These are phyloP conservation scores for Cryptotis parvus DNA, from an alignment of 2,113 vertebrate species.

Conservation along the genomic window DNA sequence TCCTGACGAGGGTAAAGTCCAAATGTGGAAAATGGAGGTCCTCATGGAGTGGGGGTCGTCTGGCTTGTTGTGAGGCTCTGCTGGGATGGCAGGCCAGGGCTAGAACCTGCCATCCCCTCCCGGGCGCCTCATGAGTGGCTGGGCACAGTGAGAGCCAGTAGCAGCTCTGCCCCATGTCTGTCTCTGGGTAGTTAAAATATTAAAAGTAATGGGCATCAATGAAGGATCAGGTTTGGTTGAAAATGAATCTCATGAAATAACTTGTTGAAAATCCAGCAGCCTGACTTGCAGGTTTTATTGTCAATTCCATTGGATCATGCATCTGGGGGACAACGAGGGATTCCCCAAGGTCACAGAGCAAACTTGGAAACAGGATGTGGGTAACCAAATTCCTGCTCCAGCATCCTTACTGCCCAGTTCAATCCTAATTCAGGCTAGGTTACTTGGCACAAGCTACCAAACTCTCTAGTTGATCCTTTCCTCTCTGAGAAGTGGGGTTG, in stretches of 20 bases:
- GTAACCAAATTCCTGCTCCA: neutral
- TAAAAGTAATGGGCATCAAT: neutral
- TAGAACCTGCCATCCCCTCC: too few relatives aligned
- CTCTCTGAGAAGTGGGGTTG: neutral
- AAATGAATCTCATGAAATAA: neutral
- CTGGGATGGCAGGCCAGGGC: too few relatives aligned
- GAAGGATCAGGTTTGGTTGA: neutral
- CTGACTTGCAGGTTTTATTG: neutral
- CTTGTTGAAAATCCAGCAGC: neutral
- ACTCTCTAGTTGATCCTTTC: neutral
- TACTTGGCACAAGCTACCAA: neutral
- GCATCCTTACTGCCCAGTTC: rapidly evolving
- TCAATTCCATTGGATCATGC: neutral
- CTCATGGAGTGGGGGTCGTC: too few relatives aligned
- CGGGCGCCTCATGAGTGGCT: too few relatives aligned
- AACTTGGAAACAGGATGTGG: neutral
- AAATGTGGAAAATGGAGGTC: too few relatives aligned
- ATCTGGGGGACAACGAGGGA: neutral
- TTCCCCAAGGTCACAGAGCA: neutral
- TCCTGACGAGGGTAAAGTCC: too few relatives aligned
- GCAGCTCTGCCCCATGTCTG: too few relatives aligned
- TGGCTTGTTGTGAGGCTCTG: too few relatives aligned
- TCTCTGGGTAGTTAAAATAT: neutral
- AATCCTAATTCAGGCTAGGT: neutral
- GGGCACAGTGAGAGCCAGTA: too few relatives aligned